A percentile compares a stretch with the other conserved stretches of the same genome.
These are phyloP conservation scores for Halictus ligatus DNA, from an alignment of 2,888 invertebrate species.

Conservation along the genomic window DNA sequence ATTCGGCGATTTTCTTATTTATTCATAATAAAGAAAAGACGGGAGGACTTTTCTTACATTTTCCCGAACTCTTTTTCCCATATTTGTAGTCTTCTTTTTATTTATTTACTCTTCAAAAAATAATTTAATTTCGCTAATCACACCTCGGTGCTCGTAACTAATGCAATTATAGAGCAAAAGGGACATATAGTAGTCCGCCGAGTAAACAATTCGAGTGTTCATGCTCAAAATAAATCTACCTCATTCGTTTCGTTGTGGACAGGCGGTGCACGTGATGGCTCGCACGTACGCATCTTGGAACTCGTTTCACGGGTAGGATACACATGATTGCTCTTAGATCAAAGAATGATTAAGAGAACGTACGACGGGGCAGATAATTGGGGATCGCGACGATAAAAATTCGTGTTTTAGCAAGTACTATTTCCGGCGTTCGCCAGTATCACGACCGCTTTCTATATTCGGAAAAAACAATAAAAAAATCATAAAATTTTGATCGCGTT, in stretches of 20 bases:
- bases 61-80: too few species aligned
- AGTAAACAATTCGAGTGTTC: background rate
- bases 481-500: background rate
- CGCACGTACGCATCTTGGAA: conserved; percentile 15
- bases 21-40: too few species aligned
- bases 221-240: background rate
- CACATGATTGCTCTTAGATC: background rate
- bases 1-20: too few species aligned
- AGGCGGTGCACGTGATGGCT: background rate
- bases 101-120: too few species aligned
- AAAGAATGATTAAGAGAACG: background rate
- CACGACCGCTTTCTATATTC: background rate
- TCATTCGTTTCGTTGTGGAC: background rate
- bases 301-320: background rate
- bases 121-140: background rate
- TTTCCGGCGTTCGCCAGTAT: background rate
- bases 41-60: too few species aligned
- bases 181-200: background rate
- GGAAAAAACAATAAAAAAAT: background rate
- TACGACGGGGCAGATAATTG: background rate
- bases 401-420: background rate
- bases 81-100: too few species aligned
- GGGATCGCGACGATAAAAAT: background rate
- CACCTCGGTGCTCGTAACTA: background rate
- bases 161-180: background rate